phyloP scores from a whole-genome alignment of 2,797 vertebrate genomes.

The Poeciliopsis turneri region DNA sequence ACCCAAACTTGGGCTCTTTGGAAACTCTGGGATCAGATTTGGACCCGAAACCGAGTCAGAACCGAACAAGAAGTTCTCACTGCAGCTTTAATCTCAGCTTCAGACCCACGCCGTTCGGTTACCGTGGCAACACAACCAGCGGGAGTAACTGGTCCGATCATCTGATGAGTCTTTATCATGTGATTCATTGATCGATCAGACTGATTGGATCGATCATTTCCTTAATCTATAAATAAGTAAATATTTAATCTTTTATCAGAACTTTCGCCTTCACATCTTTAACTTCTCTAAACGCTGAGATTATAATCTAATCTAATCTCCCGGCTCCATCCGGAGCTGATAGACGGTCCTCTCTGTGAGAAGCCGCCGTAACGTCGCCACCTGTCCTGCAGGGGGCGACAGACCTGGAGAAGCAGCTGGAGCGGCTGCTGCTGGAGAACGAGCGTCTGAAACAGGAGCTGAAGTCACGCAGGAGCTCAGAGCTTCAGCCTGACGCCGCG shows the following conservation, averaged over 20 bases:
- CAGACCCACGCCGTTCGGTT: neutral
- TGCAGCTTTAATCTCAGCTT: neutral
- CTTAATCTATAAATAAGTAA: too few species aligned
- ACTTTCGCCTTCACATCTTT: too few species aligned
- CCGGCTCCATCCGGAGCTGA: too few species aligned
- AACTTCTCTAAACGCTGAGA: too few species aligned
- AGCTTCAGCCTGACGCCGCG: slow-evolving; percentile 69
- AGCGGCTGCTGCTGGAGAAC: slow-evolving; percentile 90
- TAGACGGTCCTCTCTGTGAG: too few species aligned
- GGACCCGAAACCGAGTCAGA: neutral
- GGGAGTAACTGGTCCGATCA: too few species aligned
- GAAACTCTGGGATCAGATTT: too few species aligned
- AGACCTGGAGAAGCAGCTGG: slow-evolving; percentile 92
- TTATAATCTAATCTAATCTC: too few species aligned
- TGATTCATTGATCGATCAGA: too few species aligned
- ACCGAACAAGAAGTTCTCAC: neutral
- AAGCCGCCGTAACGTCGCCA: neutral
- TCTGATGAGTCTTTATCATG: too few species aligned
- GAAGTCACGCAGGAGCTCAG: slow-evolving; percentile 79
- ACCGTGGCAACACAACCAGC: neutral
- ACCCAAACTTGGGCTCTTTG: neutral
- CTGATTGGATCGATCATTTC: too few species aligned
- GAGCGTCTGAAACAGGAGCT: slow-evolving; percentile 89
- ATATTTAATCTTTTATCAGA: too few species aligned
- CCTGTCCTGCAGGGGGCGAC: slow-evolving; percentile 85